Percentiles rank a stretch among this genome's conserved stretches.
These are phyloP conservation scores for Sitodiplosis mosellana DNA, from an alignment of 1,140 invertebrate species.

Conservation along the genomic window DNA sequence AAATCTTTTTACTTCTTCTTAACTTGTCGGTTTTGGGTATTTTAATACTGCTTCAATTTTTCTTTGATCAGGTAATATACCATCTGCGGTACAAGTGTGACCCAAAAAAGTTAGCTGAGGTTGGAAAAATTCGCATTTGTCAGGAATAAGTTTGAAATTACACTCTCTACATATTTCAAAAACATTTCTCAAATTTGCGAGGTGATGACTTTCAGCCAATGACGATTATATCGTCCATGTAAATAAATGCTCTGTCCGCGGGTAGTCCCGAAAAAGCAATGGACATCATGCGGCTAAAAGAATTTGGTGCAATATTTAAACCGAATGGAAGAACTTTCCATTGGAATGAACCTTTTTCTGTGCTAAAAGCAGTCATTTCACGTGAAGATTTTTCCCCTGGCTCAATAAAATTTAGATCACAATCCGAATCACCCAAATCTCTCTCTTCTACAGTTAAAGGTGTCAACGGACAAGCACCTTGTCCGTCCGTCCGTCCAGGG, in stretches of 20 bases:
- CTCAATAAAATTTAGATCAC: constrained; percentile 11
- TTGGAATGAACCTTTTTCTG: not conserved
- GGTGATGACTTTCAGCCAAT: constrained; percentile 4
- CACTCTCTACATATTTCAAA: too few relatives aligned
- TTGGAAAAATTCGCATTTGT: too few relatives aligned
- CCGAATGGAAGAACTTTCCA: constrained; percentile 4
- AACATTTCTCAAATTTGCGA: too few relatives aligned
- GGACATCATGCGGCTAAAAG: constrained; percentile 6
- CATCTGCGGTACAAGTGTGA: constrained; percentile 2
- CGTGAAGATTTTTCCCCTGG: constrained; percentile 7
- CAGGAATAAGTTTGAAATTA: too few relatives aligned
- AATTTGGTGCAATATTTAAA: too few relatives aligned
- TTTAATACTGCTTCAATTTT: not conserved
- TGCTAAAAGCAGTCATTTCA: constrained; percentile 11
- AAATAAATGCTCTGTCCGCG: constrained; percentile 6
- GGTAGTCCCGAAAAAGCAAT: constrained; percentile 5
- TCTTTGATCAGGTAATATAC: constrained; percentile 2
- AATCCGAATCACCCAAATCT: constrained; percentile 22
- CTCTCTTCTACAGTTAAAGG: too few relatives aligned
- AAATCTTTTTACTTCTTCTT: constrained; percentile 8
- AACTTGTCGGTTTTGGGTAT: not conserved
- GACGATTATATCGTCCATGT: constrained; percentile 8
- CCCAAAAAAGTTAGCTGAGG: too few relatives aligned
- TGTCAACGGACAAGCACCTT: too few relatives aligned
- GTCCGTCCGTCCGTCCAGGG: too few relatives aligned